Evolutionary conservation across 1,140 invertebrate genomes (phyloP), one percentile per base, ranked within the genome.

Genomic region (Archivesica marissinica): DNA sequence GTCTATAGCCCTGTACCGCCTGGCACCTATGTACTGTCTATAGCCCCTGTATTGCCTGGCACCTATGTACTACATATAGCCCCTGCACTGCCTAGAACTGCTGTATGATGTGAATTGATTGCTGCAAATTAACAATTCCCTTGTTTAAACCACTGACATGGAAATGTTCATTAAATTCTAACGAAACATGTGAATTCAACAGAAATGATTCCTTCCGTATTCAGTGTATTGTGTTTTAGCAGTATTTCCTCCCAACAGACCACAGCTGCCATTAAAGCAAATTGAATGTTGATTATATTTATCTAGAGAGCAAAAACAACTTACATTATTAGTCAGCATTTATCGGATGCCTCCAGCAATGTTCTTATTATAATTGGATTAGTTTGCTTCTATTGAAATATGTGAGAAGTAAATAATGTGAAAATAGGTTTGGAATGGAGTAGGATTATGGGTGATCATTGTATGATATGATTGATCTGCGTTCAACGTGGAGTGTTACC

Each of bases 391-490:
- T 47, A 23, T 72, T 25, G 68, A 47, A 44, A 72, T 50, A 41
- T 72, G 68, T 72, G 41, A 72, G 50, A 50, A 72, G 44, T 50
- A 70, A 47, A 70, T 50, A 50, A 17, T 30, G 6, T 50, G 50
- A 47, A 47, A 47, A 47, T 72, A 72, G 50, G 41, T 50, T 72
- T 72, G 39, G 23, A 72, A 50, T 72, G 23, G 41, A 72, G 68
- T 28, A 50, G 68, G 68, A 72, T 72, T 38, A 72, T 47, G 23
- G 25, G 23, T 72, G 50, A 72, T 72, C 68, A 47, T 50, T 72
- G 68, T 72, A 44, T 72, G 68, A 72, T 72, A 72, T 72, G 50
- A 72, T 72, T 72, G 68, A 72, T 72, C 68, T 50, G 41, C 41
- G 20, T 47, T 72, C 25, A 44, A 72, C 9, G 11, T 11, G 41